These are phyloP conservation scores for Cheilosia scutellata DNA, from an alignment of 2,888 invertebrate genomes.

Conservation along the genomic window DNA sequence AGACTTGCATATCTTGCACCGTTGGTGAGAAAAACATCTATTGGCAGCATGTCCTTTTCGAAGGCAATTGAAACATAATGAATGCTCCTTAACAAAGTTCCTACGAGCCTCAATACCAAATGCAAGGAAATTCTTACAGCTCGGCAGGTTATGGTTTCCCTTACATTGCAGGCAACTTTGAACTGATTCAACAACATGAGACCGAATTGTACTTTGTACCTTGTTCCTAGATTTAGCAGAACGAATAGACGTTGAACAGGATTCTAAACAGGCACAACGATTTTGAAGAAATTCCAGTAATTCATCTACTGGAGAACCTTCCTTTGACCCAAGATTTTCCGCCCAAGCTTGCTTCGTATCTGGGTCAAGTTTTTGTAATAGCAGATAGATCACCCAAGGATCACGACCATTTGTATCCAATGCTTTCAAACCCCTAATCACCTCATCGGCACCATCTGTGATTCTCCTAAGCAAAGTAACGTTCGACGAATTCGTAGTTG, in stretches of 20 bases:
- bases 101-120: background rate
- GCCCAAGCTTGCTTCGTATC: background rate
- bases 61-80: background rate
- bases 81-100: background rate
- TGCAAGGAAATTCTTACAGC: background rate
- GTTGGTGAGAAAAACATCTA: background rate
- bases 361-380: background rate
- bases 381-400: background rate
- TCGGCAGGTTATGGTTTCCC: background rate
- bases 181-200: too few relatives aligned
- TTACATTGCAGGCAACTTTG: background rate
- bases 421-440: too few relatives aligned
- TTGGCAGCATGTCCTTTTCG: background rate
- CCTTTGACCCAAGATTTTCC: background rate
- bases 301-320: background rate
- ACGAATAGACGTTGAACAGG: background rate
- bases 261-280: background rate
- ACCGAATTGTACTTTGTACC: too few relatives aligned
- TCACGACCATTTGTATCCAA: too few relatives aligned
- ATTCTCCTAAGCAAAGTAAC: too few relatives aligned
- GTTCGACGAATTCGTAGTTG: background rate
- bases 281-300: background rate
- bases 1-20: background rate
- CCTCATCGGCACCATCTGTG: too few relatives aligned
- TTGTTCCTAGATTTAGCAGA: too few relatives aligned